Evolutionary conservation across 2,888 invertebrate genomes (phyloP).

Genomic region (Fragum whitleyi): DNA sequence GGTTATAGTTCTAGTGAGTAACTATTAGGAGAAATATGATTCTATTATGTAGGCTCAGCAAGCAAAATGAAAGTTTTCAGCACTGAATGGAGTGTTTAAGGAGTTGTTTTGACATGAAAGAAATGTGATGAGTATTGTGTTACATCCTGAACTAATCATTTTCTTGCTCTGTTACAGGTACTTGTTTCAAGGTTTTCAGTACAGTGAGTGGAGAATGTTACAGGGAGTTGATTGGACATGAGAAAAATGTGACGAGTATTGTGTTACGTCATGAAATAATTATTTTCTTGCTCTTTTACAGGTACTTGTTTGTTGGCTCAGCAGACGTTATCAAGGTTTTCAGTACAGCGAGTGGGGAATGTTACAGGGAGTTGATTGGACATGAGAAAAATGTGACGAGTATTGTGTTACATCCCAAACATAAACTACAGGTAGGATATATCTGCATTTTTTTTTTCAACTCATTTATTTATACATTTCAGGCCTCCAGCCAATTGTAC

Average conservation of each 20-base stretch:
- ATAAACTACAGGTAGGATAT: constrained; percentile 81
- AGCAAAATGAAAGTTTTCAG: not conserved
- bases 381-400: constrained; percentile 84
- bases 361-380: constrained; percentile 86
- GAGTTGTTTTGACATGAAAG: constrained; percentile 87
- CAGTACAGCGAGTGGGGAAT: not conserved
- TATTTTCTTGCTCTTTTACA: no score
- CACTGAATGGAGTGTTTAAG: not conserved
- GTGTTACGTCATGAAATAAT: constrained; percentile 76
- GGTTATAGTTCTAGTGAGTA: no score
- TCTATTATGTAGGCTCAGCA: no score
- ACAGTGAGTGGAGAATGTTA: not conserved
- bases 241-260: constrained; percentile 80
- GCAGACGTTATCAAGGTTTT: not conserved
- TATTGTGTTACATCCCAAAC: constrained; percentile 77
- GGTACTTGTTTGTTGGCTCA: not conserved
- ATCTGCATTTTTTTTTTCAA: no score
- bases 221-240: constrained; percentile 87
- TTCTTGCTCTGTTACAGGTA: no score
- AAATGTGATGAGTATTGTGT: constrained; percentile 74
- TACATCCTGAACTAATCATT: no score
- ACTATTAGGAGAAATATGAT: no score
- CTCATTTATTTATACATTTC: no score
- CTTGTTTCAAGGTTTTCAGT: not conserved
- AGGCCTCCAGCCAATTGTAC: no score